phyloP scores from a whole-genome alignment of 2,113 vertebrate genomes.

The Meriones unguiculatus region DNA sequence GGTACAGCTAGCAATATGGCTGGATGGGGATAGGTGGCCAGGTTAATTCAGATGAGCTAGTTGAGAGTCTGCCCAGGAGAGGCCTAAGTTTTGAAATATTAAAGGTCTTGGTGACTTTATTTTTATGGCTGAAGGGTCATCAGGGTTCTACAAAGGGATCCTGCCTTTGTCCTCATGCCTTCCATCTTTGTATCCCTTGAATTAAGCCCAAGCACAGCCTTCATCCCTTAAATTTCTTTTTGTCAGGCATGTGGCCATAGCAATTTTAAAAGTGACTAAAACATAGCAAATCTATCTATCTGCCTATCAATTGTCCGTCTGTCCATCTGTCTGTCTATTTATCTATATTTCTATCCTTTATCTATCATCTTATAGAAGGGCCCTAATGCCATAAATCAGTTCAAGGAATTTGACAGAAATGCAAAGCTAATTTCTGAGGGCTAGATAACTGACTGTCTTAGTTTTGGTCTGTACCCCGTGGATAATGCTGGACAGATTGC shows the following conservation, averaged over 20 bases:
- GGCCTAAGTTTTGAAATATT: no score
- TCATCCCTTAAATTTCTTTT: neutral
- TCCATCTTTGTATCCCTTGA: neutral
- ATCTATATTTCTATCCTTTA: neutral
- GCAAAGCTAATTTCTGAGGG: neutral
- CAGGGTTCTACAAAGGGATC: neutral
- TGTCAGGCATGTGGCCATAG: neutral
- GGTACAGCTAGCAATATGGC: no score
- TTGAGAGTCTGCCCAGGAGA: no score
- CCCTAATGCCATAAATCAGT: neutral
- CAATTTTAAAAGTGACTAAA: neutral
- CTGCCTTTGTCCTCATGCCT: neutral
- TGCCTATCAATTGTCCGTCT: no score
- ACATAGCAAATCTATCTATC: neutral
- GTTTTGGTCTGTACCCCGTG: neutral
- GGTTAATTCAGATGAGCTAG: no score
- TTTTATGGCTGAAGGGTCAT: no score
- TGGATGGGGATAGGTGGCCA: no score
- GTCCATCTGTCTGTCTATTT: neutral
- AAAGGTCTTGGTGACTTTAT: no score
- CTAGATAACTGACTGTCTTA: neutral
- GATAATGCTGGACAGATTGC: neutral
- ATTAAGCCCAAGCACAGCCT: neutral
- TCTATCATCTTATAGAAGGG: neutral
- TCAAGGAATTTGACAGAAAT: neutral